Conservation (phyloP, 2,113 vertebrate species). For the Xyrauchen texanus region DNA sequence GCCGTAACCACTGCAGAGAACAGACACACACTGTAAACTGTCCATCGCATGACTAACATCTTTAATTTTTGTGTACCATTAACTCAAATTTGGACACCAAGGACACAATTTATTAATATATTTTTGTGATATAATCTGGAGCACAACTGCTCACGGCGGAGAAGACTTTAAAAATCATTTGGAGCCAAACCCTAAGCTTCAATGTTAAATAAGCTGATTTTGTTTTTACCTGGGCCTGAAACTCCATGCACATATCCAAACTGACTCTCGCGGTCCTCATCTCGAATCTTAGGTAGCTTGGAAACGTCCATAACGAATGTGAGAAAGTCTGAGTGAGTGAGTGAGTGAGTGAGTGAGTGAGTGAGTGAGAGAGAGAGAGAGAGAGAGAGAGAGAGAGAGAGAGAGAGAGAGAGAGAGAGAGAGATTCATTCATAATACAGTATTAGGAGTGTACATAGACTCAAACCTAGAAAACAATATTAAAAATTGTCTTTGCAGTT, state of each 20-base stretch:
- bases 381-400: no score
- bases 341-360: background rate
- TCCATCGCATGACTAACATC: background rate
- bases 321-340: conserved; percentile 53
- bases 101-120: background rate
- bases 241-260: conserved; percentile 91
- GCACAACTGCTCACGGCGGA: no score
- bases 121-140: no score
- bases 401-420: no score
- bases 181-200: no score
- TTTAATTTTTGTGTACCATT: background rate
- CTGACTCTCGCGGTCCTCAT: conserved; percentile 85
- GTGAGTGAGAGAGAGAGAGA: background rate
- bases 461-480: no score
- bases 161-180: no score
- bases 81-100: background rate
- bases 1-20: conserved; percentile 86
- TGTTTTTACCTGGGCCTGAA: conserved; percentile 86
- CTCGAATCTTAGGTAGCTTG: conserved; percentile 84
- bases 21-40: conserved; percentile 29
- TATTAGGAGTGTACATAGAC: no score
- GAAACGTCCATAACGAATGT: conserved; percentile 84
- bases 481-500: no score
- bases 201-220: background rate
- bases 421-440: background rate